phyloP scores from a whole-genome alignment of 2,113 vertebrate species.

The Nesogale talazaci region DNA sequence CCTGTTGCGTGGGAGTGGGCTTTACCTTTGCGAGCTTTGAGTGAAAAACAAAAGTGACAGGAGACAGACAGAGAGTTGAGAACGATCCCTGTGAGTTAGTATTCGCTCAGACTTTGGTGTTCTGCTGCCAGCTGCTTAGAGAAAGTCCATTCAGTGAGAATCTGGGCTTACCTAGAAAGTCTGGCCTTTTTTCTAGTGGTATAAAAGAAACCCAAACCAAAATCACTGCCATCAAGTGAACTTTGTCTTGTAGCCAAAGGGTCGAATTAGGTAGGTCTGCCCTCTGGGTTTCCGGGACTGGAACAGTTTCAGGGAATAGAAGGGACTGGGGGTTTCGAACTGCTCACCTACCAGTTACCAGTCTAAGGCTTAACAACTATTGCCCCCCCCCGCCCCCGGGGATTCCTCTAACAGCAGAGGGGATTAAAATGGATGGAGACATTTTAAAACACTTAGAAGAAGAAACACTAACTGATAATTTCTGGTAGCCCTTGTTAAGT shows the following conservation, averaged over 20 bases:
- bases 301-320: no score
- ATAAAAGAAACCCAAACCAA: no score
- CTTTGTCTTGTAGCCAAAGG: no score
- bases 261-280: no score
- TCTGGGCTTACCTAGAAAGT: not conserved
- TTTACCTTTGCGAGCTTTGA: accelerated
- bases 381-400: no score
- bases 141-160: not conserved
- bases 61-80: not conserved
- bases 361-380: no score
- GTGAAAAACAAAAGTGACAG: not conserved
- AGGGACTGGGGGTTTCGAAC: no score
- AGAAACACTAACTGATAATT: not conserved
- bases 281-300: no score
- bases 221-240: no score
- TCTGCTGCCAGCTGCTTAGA: not conserved
- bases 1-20: not conserved
- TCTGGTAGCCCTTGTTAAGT: not conserved
- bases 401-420: not conserved
- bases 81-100: not conserved
- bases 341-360: no score
- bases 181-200: not conserved
- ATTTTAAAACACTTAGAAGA: slow-evolving; percentile 10
- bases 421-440: not conserved
- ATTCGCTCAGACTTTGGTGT: not conserved